These are phyloP conservation scores for Hirtodrosophila alboralis DNA, from an alignment of 2,888 invertebrate genomes.

Conservation along the genomic window DNA sequence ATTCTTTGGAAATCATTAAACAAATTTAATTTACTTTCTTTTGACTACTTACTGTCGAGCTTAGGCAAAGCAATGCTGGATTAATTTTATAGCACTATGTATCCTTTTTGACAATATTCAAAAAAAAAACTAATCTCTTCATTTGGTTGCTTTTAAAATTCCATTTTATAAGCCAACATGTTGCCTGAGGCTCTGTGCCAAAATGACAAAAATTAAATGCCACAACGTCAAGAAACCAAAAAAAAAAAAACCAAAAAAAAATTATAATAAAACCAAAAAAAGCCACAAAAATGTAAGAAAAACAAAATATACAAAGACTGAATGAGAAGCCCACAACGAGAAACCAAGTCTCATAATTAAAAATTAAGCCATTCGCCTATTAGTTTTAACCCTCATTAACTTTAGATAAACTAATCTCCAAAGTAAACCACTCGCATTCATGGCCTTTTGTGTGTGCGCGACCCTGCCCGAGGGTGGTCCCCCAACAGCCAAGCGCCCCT, in stretches of 20 bases:
- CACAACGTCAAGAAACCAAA: constrained; percentile 51
- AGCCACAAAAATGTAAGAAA: constrained; percentile 49
- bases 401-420: constrained; percentile 80
- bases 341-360: constrained; percentile 77
- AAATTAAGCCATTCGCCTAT: constrained; percentile 80
- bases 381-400: constrained; percentile 80
- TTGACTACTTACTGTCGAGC: no score
- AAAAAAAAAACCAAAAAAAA: constrained; percentile 5
- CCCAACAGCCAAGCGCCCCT: constrained; percentile 3
- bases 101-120: constrained; percentile 22
- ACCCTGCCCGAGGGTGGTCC: constrained; percentile 63
- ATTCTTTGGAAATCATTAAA: no score
- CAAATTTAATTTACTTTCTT: no score
- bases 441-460: constrained; percentile 52
- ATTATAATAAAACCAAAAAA: no score
- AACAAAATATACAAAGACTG: constrained; percentile 38
- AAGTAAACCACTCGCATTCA: constrained; percentile 78
- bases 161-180: constrained; percentile 54
- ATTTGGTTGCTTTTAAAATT: constrained; percentile 49
- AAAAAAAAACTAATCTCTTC: constrained; percentile 47
- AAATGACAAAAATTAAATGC: constrained; percentile 69
- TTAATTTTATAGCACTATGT: constrained; percentile 20
- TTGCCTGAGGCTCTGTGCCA: constrained; percentile 62
- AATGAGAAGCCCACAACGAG: constrained; percentile 42
- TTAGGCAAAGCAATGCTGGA: constrained; percentile 2